Conservation (phyloP, 2,113 vertebrate genomes). For the Lepus americanus region DNA sequence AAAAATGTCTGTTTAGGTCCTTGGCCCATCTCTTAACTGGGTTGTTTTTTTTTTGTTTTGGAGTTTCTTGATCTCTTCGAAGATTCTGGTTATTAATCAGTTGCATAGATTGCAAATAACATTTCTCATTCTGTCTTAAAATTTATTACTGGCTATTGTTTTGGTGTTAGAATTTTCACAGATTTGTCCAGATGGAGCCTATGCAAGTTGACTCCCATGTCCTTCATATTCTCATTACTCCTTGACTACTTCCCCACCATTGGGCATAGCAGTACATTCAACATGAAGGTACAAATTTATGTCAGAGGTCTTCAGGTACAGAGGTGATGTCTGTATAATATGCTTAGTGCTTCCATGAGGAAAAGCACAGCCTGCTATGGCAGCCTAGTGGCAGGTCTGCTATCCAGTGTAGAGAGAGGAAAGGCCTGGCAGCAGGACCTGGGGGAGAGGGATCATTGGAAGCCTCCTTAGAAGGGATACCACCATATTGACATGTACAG, state of each 20-base stretch:
- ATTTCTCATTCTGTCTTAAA: background rate
- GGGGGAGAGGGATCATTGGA: background rate
- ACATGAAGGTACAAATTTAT: background rate
- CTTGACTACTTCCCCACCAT: slow-evolving; percentile 30
- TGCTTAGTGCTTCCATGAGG: background rate
- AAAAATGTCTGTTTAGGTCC: too few relatives aligned
- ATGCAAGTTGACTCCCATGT: slow-evolving; percentile 13
- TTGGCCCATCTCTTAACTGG: too few relatives aligned
- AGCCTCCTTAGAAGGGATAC: background rate
- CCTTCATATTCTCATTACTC: slow-evolving; percentile 8
- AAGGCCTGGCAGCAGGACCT: background rate
- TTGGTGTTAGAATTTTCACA: slow-evolving; percentile 28
- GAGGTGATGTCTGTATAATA: background rate
- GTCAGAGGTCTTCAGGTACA: background rate
- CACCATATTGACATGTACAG: background rate
- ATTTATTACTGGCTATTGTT: slow-evolving; percentile 50
- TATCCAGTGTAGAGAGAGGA: background rate
- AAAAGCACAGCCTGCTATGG: background rate
- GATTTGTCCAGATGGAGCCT: background rate
- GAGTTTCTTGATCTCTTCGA: too few relatives aligned
- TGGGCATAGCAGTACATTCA: background rate
- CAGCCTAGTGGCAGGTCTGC: background rate
- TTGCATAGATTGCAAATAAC: too few relatives aligned
- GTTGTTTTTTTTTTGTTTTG: too few relatives aligned
- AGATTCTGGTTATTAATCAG: too few relatives aligned